phyloP scores from a whole-genome alignment of 2,797 vertebrate species.

The Melanogrammus aeglefinus region DNA sequence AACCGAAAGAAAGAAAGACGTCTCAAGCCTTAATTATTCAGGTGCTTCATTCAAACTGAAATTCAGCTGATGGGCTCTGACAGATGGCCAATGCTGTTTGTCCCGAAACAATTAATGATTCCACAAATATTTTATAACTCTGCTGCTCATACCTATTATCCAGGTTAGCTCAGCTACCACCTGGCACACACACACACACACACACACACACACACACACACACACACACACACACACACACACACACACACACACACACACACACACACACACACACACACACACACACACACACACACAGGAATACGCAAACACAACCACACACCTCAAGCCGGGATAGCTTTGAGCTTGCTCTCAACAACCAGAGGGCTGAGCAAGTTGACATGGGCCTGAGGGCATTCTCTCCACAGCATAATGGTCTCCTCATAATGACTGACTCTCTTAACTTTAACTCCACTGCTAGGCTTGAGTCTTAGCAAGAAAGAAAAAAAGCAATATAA shows the following conservation, averaged over 20 bases:
- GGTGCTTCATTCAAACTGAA: slow-evolving; percentile 23
- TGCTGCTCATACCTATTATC: slow-evolving; percentile 22
- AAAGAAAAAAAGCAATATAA: slow-evolving; percentile 52
- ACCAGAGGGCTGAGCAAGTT: slow-evolving; percentile 15
- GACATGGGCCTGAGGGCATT: slow-evolving; percentile 28
- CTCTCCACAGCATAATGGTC: slow-evolving; percentile 43
- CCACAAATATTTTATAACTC: slow-evolving; percentile 19
- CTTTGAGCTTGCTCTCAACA: slow-evolving; percentile 20
- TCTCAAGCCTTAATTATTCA: slow-evolving; percentile 9
- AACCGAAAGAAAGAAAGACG: not conserved
- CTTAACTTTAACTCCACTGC: slow-evolving; percentile 27
- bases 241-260: not conserved
- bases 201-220: not conserved
- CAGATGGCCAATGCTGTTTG: slow-evolving; percentile 40
- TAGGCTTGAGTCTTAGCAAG: slow-evolving; percentile 30
- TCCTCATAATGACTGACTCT: slow-evolving; percentile 39
- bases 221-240: not conserved
- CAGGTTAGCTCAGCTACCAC: slow-evolving; percentile 11
- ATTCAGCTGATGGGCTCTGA: slow-evolving; percentile 27
- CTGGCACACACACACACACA: not conserved
- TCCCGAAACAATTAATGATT: slow-evolving; percentile 43
- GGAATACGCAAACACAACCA: too few relatives aligned
- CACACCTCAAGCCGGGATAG: slow-evolving; percentile 15
- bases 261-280: slow-evolving; percentile 1
- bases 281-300: not conserved